These are phyloP conservation scores for Ophiothrix spiculata DNA, from an alignment of 35 echinoderm and acorn worm genomes.

Conservation along the genomic window DNA sequence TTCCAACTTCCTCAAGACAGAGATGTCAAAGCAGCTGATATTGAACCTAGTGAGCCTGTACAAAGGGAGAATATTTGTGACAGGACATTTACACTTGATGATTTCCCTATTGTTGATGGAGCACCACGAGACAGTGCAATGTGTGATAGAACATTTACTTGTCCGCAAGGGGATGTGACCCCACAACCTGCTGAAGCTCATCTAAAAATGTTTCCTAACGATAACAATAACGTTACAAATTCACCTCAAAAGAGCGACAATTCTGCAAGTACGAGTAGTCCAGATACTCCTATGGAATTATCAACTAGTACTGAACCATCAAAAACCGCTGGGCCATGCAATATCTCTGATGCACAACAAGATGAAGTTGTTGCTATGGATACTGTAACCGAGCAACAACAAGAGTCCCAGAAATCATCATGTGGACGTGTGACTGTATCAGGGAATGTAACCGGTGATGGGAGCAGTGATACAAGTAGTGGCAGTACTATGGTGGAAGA, in stretches of 20 bases:
- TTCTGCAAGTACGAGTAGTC: background rate
- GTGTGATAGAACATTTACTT: background rate
- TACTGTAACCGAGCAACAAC: background rate
- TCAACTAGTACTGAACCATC: background rate
- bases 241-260: background rate
- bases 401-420: background rate
- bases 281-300: background rate
- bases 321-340: background rate
- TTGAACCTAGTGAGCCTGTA: background rate
- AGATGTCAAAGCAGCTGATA: background rate
- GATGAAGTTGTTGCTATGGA: conserved; percentile 15
- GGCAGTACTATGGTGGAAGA: conserved; percentile 26
- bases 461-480: conserved; percentile 36
- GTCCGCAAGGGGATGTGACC: background rate
- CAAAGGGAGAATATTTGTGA: conserved; percentile 16
- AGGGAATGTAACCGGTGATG: conserved; percentile 22
- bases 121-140: background rate
- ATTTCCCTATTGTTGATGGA: background rate
- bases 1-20: background rate
- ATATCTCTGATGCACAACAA: background rate
- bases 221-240: background rate
- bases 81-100: background rate
- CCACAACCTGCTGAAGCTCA: background rate
- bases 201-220: background rate
- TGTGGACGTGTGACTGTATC: conserved; percentile 1